phyloP scores from a whole-genome alignment of 92 coral and sea anemone genomes.

The Epizoanthus illoricatus region DNA sequence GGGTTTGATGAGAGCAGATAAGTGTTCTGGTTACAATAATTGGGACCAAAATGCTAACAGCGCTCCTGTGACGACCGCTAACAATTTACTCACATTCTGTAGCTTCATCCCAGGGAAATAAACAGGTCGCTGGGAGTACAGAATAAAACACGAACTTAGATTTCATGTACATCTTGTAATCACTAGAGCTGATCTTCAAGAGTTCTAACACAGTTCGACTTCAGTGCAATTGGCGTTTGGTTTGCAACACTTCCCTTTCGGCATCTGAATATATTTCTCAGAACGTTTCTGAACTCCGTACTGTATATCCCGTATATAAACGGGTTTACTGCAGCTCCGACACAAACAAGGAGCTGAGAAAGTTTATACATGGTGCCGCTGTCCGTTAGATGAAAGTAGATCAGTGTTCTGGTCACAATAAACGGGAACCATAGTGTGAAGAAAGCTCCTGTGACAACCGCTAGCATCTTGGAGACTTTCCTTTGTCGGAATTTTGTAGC shows the following conservation, averaged over 20 bases:
- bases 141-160: too few species aligned
- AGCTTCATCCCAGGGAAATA: too few species aligned
- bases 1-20: too few species aligned
- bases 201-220: background rate
- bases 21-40: too few species aligned
- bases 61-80: too few species aligned
- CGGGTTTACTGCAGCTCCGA: conserved; percentile 11
- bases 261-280: background rate
- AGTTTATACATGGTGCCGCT: background rate
- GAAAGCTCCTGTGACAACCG: conserved; percentile 9
- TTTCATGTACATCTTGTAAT: too few species aligned
- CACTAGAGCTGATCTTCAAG: background rate
- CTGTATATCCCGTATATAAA: conserved; percentile 10
- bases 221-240: background rate
- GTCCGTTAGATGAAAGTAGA: conserved; percentile 13
- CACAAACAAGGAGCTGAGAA: conserved; percentile 8
- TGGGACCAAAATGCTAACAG: too few species aligned
- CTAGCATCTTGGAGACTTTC: conserved; percentile 10
- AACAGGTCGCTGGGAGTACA: too few species aligned
- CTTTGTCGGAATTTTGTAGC: background rate
- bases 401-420: conserved; percentile 6
- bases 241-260: background rate
- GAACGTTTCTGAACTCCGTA: background rate
- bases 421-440: conserved; percentile 11
- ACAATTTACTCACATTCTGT: too few species aligned